Evolutionary conservation across 2,888 invertebrate species (phyloP).

Genomic region (Lasioglossum vierecki): DNA sequence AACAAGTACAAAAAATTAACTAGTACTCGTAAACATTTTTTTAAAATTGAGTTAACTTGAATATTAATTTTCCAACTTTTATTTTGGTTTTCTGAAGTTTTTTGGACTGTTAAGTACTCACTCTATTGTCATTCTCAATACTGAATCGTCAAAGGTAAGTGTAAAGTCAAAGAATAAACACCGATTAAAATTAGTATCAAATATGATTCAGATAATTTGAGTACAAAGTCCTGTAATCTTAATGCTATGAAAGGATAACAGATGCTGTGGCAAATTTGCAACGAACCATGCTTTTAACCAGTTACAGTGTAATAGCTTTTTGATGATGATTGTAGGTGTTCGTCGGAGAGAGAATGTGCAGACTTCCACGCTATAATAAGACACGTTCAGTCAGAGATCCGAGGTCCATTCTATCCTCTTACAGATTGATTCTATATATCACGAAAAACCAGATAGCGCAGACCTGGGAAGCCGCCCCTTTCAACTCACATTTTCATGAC

Average conservation of each 20-base stretch:
- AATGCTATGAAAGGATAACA: neutral
- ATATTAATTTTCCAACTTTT: too few species aligned
- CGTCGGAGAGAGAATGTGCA: neutral
- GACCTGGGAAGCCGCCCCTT: neutral
- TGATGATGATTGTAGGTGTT: neutral
- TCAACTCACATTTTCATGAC: constrained; percentile 4
- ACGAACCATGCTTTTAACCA: neutral
- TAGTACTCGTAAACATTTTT: too few species aligned
- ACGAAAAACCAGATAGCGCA: neutral
- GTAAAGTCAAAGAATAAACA: too few species aligned
- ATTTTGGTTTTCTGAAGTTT: too few species aligned
- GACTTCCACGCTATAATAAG: neutral
- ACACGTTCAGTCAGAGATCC: neutral
- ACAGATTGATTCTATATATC: constrained; percentile 7
- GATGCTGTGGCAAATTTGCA: neutral
- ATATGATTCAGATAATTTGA: neutral
- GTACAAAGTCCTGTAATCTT: neutral
- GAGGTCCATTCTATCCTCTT: neutral
- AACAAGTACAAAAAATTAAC: too few species aligned
- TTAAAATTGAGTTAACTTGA: too few species aligned
- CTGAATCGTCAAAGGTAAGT: neutral
- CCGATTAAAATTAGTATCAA: too few species aligned
- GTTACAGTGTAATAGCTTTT: neutral
- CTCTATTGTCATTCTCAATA: neutral
- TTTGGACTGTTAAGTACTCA: too few species aligned